Conservation (phyloP, 2,797 vertebrate genomes). For the Cossypha dichroa region DNA sequence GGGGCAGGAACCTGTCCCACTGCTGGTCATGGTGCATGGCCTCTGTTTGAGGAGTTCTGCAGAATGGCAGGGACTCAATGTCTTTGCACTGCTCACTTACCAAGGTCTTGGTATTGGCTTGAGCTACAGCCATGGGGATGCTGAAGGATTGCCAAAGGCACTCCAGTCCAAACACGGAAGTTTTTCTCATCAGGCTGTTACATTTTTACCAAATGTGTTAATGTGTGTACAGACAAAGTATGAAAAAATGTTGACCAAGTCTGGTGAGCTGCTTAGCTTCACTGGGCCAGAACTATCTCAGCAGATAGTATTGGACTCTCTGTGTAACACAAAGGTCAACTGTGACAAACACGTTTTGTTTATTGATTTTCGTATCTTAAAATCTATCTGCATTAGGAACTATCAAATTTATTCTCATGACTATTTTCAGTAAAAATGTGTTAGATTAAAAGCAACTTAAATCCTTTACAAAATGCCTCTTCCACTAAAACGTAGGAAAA, state of each 20-base stretch:
- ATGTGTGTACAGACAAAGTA: neutral
- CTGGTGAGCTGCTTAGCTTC: neutral
- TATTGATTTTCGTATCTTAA: neutral
- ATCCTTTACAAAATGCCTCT: neutral
- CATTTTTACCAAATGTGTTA: slow-evolving; percentile 1
- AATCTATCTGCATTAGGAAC: neutral
- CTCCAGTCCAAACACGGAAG: neutral
- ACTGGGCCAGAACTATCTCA: neutral
- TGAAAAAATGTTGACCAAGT: neutral
- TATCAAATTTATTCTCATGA: neutral
- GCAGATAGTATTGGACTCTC: neutral
- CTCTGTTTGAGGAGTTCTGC: neutral
- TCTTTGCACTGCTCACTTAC: neutral
- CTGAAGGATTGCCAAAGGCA: neutral
- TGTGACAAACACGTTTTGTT: neutral
- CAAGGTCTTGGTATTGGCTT: neutral
- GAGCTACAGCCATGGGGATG: fast-evolving
- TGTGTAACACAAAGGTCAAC: neutral
- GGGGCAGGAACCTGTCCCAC: neutral
- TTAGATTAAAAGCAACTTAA: neutral
- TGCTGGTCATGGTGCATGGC: fast-evolving
- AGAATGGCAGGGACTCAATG: neutral
- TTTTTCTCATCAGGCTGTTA: neutral
- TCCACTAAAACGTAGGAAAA: neutral
- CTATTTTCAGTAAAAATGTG: neutral